These are phyloP conservation scores for Epinotia nisella DNA, from an alignment of 2,888 invertebrate species.

Conservation along the genomic window DNA sequence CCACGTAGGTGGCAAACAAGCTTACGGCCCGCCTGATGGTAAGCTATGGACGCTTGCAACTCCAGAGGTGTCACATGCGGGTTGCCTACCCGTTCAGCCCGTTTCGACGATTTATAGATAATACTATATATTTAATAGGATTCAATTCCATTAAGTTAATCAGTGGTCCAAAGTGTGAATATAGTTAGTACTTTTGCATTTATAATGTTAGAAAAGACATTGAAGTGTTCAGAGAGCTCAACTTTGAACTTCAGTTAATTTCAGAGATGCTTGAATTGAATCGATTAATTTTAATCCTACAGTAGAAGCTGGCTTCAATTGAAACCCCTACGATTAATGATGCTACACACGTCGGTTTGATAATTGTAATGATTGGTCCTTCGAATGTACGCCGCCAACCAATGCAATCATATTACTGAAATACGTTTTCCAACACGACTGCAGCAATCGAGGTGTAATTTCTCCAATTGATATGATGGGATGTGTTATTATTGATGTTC, in stretches of 20 bases:
- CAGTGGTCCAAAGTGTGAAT: no score
- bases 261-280: background rate
- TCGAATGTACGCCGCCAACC: background rate
- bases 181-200: no score
- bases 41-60: no score
- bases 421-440: conserved; percentile 18
- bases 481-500: conserved; percentile 46
- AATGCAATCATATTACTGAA: conserved; percentile 5
- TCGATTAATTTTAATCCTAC: background rate
- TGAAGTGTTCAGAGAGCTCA: background rate
- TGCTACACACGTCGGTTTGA: background rate
- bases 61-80: no score
- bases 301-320: background rate
- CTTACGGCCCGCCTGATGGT: no score
- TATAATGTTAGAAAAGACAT: no score
- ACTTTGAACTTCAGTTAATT: background rate
- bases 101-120: no score
- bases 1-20: no score
- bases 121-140: no score
- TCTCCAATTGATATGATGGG: conserved; percentile 24
- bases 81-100: no score
- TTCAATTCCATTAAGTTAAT: no score
- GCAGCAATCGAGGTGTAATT: conserved; percentile 23
- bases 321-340: background rate
- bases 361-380: background rate